A percentile compares a stretch with the other conserved stretches of the same genome.
phyloP scores from a whole-genome alignment of 2,113 vertebrate species.

The Agapornis roseicollis region DNA sequence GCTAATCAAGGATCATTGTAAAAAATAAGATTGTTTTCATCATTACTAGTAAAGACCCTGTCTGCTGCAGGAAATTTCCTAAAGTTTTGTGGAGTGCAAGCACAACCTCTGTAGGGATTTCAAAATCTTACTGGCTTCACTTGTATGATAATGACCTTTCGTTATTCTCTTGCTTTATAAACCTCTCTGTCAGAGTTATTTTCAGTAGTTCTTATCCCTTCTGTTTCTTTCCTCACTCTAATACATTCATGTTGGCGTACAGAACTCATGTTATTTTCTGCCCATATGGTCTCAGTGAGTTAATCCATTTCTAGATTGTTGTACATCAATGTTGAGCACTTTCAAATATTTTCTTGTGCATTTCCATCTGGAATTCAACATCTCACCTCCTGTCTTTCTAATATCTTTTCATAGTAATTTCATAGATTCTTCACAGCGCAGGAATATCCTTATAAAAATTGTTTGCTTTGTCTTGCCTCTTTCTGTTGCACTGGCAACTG shows the following conservation, averaged over 20 bases:
- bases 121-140: background rate
- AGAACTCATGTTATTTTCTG: slow-evolving; percentile 27
- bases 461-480: background rate
- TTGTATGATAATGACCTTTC: background rate
- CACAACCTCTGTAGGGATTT: background rate
- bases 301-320: slow-evolving; percentile 54
- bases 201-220: slow-evolving; percentile 14
- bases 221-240: background rate
- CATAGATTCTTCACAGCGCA: background rate
- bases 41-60: background rate
- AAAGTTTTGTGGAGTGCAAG: background rate
- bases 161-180: background rate
- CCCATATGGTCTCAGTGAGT: slow-evolving; percentile 39
- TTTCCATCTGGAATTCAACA: slow-evolving; percentile 57
- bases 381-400: slow-evolving; percentile 45
- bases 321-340: slow-evolving; percentile 32
- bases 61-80: background rate
- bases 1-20: background rate
- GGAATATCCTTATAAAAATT: background rate
- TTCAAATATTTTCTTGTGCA: slow-evolving; percentile 47
- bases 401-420: background rate
- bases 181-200: background rate
- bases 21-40: background rate
- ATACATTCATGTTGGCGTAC: background rate
- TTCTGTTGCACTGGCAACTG: background rate